Evolutionary conservation across 1,140 invertebrate species (phyloP), one percentile per base, ranked within the genome.

Genomic region (Popillia japonica): DNA sequence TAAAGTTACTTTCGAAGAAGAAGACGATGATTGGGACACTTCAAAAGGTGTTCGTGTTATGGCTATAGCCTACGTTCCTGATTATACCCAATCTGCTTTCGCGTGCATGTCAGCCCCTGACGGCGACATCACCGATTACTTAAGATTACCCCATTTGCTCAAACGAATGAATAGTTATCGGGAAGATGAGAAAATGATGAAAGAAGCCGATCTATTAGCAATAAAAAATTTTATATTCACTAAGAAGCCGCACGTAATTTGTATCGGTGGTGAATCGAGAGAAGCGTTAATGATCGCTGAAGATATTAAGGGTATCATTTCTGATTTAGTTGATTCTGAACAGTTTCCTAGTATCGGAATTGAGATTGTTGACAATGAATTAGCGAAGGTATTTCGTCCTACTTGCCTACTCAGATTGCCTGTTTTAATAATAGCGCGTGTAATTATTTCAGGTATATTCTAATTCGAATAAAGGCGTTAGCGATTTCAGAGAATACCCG

Each of bases 191-290:
- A 93, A 94, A 82, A 81, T 88, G 85, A 68, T 64, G 78, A 22
- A 95, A 90, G 92, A 96, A 86, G 90, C 93, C 3, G 97, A 99
- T 87, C 84, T 99, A 72, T 86, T 92, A 9, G 93, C 93, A 23
- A 85, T 99, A 6, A 91, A 92, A 74, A 92, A 96, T 80, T 98
- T 99, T 81, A 96, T 99, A 40, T 86, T 91, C 0, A 92, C 90
- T 0, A 98, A 98, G 85, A 97, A 97, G 83, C 98, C 99, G 0
- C 98, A 99, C 87, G 93, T 98, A 6, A 92, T 99, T 72, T 94
- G 92, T 0, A 92, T 99, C 40, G 94, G 96, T 4, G 96, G 95
- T 0, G 97, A 99, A 87, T 96, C 96, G 0, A 90, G 96, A 22
- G 95, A 96, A 82, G 96, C 96, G 0, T 82, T 94, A 10, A 94